phyloP scores from a whole-genome alignment of 2,888 invertebrate species.

The Nematopogon swammerdamellus region DNA sequence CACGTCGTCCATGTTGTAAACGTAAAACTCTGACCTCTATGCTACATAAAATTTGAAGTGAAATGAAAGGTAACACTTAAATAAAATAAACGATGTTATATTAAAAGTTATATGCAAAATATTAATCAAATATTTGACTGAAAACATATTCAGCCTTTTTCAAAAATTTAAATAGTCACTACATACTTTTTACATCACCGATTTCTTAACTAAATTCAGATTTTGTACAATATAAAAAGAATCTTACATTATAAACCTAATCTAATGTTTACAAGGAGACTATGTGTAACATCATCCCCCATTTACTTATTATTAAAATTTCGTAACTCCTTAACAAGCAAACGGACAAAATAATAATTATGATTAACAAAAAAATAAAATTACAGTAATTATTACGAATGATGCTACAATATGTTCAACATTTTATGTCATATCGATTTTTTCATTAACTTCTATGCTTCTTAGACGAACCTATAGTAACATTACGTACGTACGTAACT shows the following conservation, averaged over 20 bases:
- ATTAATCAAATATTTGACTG: conserved; percentile 49
- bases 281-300: conserved; percentile 40
- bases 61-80: conserved; percentile 21
- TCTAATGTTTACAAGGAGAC: conserved; percentile 37
- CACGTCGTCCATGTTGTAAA: too few species aligned
- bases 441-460: conserved; percentile 21
- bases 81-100: conserved; percentile 49
- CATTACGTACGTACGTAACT: conserved; percentile 45
- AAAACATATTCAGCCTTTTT: conserved; percentile 48
- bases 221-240: conserved; percentile 59
- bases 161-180: conserved; percentile 56
- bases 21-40: too few species aligned
- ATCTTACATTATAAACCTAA: conserved; percentile 44
- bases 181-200: conserved; percentile 57
- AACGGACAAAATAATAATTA: conserved; percentile 40
- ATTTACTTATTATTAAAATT: conserved; percentile 12
- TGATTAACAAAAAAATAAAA: conserved; percentile 53
- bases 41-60: conserved; percentile 30
- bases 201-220: conserved; percentile 57
- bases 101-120: conserved; percentile 56
- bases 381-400: conserved; percentile 53
- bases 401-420: conserved; percentile 55
- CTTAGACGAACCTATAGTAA: conserved; percentile 33
- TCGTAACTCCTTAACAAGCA: conserved; percentile 25
- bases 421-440: conserved; percentile 54